phyloP scores from a whole-genome alignment of 2,888 invertebrate species.

The Athetis lepigone region DNA sequence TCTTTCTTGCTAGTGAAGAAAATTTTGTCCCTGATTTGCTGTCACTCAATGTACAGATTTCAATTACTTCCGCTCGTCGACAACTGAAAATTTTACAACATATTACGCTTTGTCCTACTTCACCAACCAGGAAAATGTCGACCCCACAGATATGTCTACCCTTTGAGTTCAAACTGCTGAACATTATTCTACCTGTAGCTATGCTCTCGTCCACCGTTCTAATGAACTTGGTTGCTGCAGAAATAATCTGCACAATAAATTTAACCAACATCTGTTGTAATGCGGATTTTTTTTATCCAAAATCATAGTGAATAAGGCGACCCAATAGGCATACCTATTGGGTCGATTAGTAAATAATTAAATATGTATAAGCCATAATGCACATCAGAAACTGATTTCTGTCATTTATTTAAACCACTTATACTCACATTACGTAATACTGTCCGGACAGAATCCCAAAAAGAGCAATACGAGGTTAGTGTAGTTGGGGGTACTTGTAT shows the following conservation, averaged over 20 bases:
- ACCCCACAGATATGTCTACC: neutral
- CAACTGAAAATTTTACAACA: neutral
- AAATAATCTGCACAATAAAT: neutral
- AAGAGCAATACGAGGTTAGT: constrained; percentile 25
- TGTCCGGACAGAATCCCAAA: constrained; percentile 4
- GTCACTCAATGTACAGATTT: neutral
- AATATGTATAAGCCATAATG: no score
- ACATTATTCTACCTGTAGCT: neutral
- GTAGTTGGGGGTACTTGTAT: constrained; percentile 35
- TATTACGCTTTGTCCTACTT: neutral
- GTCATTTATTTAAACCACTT: constrained; percentile 28
- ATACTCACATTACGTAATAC: constrained; percentile 14
- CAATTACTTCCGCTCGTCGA: neutral
- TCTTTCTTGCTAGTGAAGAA: constrained; percentile 7
- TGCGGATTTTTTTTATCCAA: neutral
- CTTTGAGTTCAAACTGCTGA: no score
- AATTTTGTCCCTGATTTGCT: neutral
- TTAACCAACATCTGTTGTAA: no score
- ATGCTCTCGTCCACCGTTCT: neutral
- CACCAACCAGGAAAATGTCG: neutral
- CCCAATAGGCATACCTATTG: neutral
- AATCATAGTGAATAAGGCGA: neutral
- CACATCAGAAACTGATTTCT: constrained; percentile 4
- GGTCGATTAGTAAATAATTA: no score
- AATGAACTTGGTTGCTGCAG: neutral